These are phyloP conservation scores for Eupelmus urozonus DNA, from an alignment of 2,888 invertebrate species.

Conservation along the genomic window DNA sequence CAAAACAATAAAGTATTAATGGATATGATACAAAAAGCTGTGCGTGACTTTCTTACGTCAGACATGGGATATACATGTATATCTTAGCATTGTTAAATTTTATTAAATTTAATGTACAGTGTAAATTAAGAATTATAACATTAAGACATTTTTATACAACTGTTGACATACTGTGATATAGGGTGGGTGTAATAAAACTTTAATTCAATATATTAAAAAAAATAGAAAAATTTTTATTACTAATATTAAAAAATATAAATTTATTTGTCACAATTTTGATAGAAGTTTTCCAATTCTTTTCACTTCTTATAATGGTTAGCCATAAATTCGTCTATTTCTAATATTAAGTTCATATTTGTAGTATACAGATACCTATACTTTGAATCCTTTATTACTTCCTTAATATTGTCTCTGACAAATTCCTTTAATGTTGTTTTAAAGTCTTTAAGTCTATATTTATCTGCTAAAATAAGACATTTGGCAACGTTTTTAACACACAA, in stretches of 20 bases:
- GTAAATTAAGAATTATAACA: not conserved
- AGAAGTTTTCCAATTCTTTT: no score
- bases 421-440: constrained; percentile 45
- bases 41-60: constrained; percentile 50
- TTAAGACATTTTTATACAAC: not conserved
- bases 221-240: constrained; percentile 33
- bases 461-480: no score
- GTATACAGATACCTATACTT: constrained; percentile 47
- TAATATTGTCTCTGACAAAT: constrained; percentile 51
- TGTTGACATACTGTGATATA: not conserved
- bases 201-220: constrained; percentile 6
- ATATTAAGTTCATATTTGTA: not conserved
- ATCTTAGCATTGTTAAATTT: not conserved
- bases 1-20: constrained; percentile 40
- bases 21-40: constrained; percentile 35
- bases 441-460: no score
- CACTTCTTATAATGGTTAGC: no score
- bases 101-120: not conserved
- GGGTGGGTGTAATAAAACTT: no score
- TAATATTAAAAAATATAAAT: constrained; percentile 15
- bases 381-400: constrained; percentile 49
- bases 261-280: no score
- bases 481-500: no score
- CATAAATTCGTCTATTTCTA: no score
- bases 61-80: constrained; percentile 50